phyloP scores from a whole-genome alignment of 2,113 vertebrate species.

The sheep (Ovis aries) region ARS-UI_Ramb_v3.0 NC_056054.1:163511501-163512000 shows the following conservation, averaged over 20 bases:
- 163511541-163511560: background rate
- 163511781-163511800: background rate
- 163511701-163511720: background rate
- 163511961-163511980: background rate
- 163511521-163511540: background rate
- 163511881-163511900: rapidly evolving
- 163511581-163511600: background rate
- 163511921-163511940: background rate
- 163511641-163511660: background rate
- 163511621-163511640: background rate
- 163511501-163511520: background rate
- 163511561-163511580: background rate
- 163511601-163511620: background rate
- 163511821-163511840: background rate
- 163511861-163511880: background rate
- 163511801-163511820: background rate
- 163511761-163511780: background rate
- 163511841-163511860: background rate
- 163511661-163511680: background rate
- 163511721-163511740: background rate
- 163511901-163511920: background rate
- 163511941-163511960: background rate
- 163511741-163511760: background rate
- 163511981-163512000: rapidly evolving
- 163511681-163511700: background rate